A percentile compares a stretch with the other conserved stretches of the same genome.
These are phyloP conservation scores for Remorina albescens DNA, from an alignment of 2,797 vertebrate species.

Conservation along the genomic window DNA sequence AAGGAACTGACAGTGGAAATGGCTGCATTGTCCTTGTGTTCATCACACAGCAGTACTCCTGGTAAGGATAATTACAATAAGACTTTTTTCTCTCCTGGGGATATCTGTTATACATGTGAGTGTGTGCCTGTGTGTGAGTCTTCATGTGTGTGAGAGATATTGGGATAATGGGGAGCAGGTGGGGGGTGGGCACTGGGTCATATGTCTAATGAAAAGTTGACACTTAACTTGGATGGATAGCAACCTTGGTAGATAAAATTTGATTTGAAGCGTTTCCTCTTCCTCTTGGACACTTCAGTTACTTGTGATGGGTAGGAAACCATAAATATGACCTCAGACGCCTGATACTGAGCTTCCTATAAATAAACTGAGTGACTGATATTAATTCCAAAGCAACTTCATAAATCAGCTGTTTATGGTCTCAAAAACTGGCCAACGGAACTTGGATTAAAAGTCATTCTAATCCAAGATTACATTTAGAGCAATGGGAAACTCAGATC, in stretches of 20 bases:
- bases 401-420: constrained; percentile 83
- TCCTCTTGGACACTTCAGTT: constrained; percentile 70
- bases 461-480: constrained; percentile 73
- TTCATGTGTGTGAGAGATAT: constrained; percentile 6
- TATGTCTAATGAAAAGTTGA: constrained; percentile 77
- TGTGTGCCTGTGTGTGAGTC: constrained; percentile 4
- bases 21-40: constrained; percentile 80
- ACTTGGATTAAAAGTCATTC: constrained; percentile 76
- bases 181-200: constrained; percentile 41
- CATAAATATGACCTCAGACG: constrained; percentile 78
- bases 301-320: constrained; percentile 63
- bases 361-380: constrained; percentile 78
- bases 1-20: constrained; percentile 74
- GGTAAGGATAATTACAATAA: constrained; percentile 78
- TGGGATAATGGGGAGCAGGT: constrained; percentile 22
- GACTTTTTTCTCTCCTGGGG: constrained; percentile 70
- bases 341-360: constrained; percentile 72
- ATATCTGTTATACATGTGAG: constrained; percentile 57
- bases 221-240: constrained; percentile 74
- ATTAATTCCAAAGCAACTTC: constrained; percentile 82
- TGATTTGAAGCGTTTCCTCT: constrained; percentile 75
- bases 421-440: constrained; percentile 56
- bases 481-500: constrained; percentile 70
- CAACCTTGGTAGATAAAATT: constrained; percentile 81
- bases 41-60: constrained; percentile 66